Percentiles rank a stretch among this genome's conserved stretches.
These are phyloP conservation scores for Torymus aiolomorphi DNA, from an alignment of 2,888 invertebrate genomes.

Conservation along the genomic window DNA sequence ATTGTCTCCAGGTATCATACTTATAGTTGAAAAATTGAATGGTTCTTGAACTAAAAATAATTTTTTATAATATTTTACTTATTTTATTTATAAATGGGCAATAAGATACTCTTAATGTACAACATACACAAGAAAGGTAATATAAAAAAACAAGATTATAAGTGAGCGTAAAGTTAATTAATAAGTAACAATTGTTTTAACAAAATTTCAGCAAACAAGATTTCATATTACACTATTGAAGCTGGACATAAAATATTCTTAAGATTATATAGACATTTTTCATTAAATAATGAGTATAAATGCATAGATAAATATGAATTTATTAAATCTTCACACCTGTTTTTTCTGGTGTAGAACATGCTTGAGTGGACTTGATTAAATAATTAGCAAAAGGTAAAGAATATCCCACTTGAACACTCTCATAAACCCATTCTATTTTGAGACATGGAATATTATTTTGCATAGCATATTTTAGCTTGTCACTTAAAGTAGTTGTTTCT, in stretches of 20 bases:
- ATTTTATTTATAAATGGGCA: slow-evolving; percentile 35
- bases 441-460: slow-evolving; percentile 83
- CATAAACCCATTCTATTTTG: slow-evolving; percentile 86
- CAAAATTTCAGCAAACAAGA: too few relatives aligned
- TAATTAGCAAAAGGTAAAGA: slow-evolving; percentile 81
- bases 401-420: slow-evolving; percentile 85
- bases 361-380: slow-evolving; percentile 78
- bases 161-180: too few relatives aligned
- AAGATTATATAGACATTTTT: neutral
- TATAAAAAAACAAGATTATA: too few relatives aligned
- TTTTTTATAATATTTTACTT: slow-evolving; percentile 20
- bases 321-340: slow-evolving; percentile 59
- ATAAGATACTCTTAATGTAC: too few relatives aligned
- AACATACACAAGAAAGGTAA: too few relatives aligned
- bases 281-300: neutral
- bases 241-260: too few relatives aligned
- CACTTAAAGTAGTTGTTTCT: slow-evolving; percentile 77
- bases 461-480: slow-evolving; percentile 82
- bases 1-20: slow-evolving; percentile 71
- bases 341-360: slow-evolving; percentile 85
- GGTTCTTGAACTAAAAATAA: slow-evolving; percentile 63
- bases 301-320: neutral
- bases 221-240: too few relatives aligned
- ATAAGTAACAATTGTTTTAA: too few relatives aligned
- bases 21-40: slow-evolving; percentile 77